Percentiles rank a stretch among this genome's conserved stretches.
Evolutionary conservation across 2,113 vertebrate genomes (phyloP).

Genomic region (Calyptommatus sinebrachiatus): DNA sequence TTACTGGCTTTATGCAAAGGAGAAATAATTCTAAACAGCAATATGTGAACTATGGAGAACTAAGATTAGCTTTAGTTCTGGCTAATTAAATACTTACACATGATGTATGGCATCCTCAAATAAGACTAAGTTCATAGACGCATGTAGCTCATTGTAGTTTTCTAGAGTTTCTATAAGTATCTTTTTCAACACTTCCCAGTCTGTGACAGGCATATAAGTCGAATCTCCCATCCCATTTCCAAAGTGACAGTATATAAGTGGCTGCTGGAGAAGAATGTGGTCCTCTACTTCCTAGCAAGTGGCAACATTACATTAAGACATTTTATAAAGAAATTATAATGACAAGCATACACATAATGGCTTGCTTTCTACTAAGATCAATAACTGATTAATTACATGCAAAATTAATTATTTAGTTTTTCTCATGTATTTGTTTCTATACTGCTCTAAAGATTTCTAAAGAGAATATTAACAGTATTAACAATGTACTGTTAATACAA

Average conservation of each 20-base stretch:
- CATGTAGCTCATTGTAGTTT: constrained; percentile 76
- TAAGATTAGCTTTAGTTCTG: neutral
- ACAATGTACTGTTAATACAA: too few relatives aligned
- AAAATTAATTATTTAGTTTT: too few relatives aligned
- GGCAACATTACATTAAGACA: constrained; percentile 14
- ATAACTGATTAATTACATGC: too few relatives aligned
- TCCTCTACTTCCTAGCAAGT: constrained; percentile 69
- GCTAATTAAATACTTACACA: constrained; percentile 65
- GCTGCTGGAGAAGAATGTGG: constrained; percentile 63
- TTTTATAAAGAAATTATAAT: too few relatives aligned
- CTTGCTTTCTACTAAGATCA: neutral
- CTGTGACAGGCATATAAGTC: constrained; percentile 70
- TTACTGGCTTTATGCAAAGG: neutral
- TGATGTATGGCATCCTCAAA: constrained; percentile 81
- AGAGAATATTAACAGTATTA: too few relatives aligned
- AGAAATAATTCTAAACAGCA: neutral
- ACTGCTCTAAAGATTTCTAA: too few relatives aligned
- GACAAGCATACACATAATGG: neutral
- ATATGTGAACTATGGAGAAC: neutral
- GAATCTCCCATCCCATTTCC: constrained; percentile 50
- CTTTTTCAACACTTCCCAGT: constrained; percentile 70
- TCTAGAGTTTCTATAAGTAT: constrained; percentile 73
- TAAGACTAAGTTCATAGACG: constrained; percentile 75
- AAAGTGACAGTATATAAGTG: constrained; percentile 78
- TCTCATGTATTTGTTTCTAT: too few relatives aligned